Base-by-base conservation (phyloP, 2,113 vertebrate genomes). In the Alouatta palliata region DNA sequence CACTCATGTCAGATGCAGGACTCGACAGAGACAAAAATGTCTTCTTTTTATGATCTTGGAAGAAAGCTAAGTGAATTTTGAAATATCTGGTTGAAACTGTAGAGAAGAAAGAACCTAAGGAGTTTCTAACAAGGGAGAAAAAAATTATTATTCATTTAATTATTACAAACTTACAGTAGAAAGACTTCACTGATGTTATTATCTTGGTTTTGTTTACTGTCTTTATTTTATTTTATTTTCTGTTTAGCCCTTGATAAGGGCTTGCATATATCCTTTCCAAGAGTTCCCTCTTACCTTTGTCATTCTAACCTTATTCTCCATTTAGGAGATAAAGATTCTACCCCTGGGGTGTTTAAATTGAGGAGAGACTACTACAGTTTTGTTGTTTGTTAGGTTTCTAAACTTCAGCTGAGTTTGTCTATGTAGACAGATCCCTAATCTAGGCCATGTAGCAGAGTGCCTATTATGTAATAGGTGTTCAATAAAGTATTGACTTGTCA, bases 141-240 rank as follows among this genome's bases (percentile, higher is more conserved):
- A 68, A 43, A 77, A 54, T 49, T 73, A 66, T 81, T 71, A 71
- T 71, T 95, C 30, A 89, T 52, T 92, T 90, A 93, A 77, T 92
- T 76, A 49, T 70, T 71, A 86, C 8, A 91, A 47, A 86, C 81
- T 86, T 77, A 85, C 21, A 32, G 10, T 88, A 37, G 81, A 90
- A 86, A 54, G 23, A 73, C 75, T 87, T 61, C 64, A 40, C 58
- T 95, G 64, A n/a, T 58, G 30, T 75, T 61, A 75, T 58, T 35
- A 8, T 47, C 56, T 85, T 68, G 12, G 17, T 83, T 84, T 87
- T 64, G 19, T 76, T 25, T 66, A 17, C 64, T 61, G 9, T 37
- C 6, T 87, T 68, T 40, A 37, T n/a, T 27, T 45, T 37, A 45
- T 9, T 45, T 52, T 52, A 52, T 93, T 84, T 85, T 12, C 30